These are phyloP conservation scores for Falco berigora DNA, from an alignment of 2,797 vertebrate species.

Conservation along the genomic window DNA sequence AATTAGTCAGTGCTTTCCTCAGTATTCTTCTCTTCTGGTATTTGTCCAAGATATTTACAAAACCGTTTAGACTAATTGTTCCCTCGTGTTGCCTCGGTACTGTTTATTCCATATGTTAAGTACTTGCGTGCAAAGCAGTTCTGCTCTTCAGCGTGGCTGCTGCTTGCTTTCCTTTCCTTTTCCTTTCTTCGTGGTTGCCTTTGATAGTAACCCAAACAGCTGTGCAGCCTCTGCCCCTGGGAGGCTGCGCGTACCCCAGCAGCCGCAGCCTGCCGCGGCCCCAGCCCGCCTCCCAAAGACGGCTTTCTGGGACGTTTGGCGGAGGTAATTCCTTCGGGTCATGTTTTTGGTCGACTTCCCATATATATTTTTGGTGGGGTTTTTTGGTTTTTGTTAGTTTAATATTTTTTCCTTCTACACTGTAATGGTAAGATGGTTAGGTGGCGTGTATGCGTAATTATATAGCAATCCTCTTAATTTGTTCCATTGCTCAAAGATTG, in stretches of 20 bases:
- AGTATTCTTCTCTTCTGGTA: constrained; percentile 65
- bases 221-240: constrained; percentile 39
- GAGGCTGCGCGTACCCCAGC: not conserved
- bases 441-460: not conserved
- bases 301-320: not conserved
- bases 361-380: not conserved
- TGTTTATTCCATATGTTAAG: constrained; percentile 75
- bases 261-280: not conserved
- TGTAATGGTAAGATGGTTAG: not conserved
- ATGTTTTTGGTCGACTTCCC: not conserved
- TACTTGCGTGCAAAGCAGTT: constrained; percentile 55
- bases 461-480: not conserved
- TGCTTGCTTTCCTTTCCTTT: constrained; percentile 55
- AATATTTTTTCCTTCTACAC: not conserved
- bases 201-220: constrained; percentile 37
- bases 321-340: not conserved
- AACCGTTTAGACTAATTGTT: constrained; percentile 71
- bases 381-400: not conserved
- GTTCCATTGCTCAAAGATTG: not conserved
- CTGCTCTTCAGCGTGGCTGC: constrained; percentile 48
- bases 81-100: constrained; percentile 68
- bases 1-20: constrained; percentile 69
- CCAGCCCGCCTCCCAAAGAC: not conserved
- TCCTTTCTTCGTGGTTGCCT: constrained; percentile 48
- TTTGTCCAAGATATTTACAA: constrained; percentile 69